Conservation (phyloP, 2,888 invertebrate genomes). For the Ernsta delagoae region DNA sequence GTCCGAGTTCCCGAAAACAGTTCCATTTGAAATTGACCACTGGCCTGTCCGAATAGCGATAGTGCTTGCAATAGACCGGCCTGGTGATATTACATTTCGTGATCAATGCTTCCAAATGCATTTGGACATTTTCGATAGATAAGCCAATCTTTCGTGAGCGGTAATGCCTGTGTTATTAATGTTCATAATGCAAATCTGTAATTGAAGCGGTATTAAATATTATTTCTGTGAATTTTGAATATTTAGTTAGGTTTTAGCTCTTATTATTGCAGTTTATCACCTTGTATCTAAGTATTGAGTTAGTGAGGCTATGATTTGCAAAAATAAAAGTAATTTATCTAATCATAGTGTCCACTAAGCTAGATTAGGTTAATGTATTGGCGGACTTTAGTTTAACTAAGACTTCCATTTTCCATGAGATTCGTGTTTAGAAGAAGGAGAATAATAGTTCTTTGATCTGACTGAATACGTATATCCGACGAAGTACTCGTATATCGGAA, state of each 20-base stretch:
- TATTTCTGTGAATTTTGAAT: not conserved
- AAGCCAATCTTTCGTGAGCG: slow-evolving; percentile 21
- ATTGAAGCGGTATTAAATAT: not conserved
- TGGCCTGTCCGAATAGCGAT: slow-evolving; percentile 75
- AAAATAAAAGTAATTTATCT: too few relatives aligned
- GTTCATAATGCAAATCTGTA: slow-evolving; percentile 12
- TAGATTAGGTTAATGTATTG: too few relatives aligned
- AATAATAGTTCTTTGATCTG: too few relatives aligned
- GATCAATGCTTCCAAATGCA: slow-evolving; percentile 34
- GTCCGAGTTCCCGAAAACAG: slow-evolving; percentile 65
- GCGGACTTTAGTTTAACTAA: too few relatives aligned
- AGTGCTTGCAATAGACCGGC: slow-evolving; percentile 64
- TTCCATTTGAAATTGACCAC: slow-evolving; percentile 83
- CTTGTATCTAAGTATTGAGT: too few relatives aligned
- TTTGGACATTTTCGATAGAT: slow-evolving; percentile 32
- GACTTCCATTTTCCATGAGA: too few relatives aligned
- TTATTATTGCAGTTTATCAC: too few relatives aligned
- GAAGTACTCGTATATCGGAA: not conserved
- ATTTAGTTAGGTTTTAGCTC: too few relatives aligned
- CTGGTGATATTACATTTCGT: slow-evolving; percentile 37
- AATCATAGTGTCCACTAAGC: too few relatives aligned
- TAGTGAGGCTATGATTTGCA: too few relatives aligned
- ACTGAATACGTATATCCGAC: too few relatives aligned
- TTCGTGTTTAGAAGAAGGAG: too few relatives aligned
- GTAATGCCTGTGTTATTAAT: slow-evolving; percentile 8